Evolutionary conservation across 2,113 vertebrate species (phyloP).

Genomic region (Chaetura pelagica): DNA sequence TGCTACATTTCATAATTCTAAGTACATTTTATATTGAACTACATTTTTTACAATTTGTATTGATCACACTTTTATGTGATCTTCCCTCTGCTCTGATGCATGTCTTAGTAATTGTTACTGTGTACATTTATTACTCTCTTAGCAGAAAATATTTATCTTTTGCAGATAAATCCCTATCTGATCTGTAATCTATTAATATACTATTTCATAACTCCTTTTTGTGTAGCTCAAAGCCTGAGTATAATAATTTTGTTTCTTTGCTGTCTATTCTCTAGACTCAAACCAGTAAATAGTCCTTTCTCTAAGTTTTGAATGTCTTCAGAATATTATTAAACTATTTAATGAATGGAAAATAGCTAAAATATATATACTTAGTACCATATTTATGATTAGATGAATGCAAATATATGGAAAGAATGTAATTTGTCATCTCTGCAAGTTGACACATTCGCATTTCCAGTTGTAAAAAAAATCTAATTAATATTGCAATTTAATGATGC

Average conservation of each 20-base stretch:
- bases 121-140: background rate
- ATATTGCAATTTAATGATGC: background rate
- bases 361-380: background rate
- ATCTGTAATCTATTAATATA: background rate
- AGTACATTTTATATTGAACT: background rate
- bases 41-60: background rate
- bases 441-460: background rate
- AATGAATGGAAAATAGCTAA: background rate
- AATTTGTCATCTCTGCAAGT: background rate
- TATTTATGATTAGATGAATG: background rate
- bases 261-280: background rate
- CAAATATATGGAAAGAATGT: background rate
- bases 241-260: background rate
- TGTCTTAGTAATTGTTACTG: background rate
- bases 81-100: background rate
- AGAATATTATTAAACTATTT: background rate
- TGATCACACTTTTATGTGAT: background rate
- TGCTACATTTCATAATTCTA: background rate
- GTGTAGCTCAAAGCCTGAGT: background rate
- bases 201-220: background rate
- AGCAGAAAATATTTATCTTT: background rate
- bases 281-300: background rate
- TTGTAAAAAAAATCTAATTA: background rate
- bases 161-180: background rate
- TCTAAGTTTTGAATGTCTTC: background rate